Percentiles rank a stretch among this genome's conserved stretches.
Conservation (phyloP, 2,888 invertebrate genomes). For the Dynastes hyllus region DNA sequence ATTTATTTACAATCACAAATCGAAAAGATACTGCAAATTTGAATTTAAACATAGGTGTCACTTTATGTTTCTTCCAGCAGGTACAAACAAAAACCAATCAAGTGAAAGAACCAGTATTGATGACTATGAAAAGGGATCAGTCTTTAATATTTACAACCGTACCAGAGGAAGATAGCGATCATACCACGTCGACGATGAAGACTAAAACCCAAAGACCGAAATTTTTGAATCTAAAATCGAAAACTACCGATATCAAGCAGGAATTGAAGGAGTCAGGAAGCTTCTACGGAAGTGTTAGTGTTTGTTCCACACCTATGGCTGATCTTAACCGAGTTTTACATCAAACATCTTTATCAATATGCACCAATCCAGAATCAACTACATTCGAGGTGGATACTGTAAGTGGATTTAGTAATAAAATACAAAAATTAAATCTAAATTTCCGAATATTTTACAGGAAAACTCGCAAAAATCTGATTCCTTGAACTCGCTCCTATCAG, state of each 20-base stretch:
- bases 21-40: too few species aligned
- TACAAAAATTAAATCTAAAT: too few species aligned
- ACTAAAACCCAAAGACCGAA: slow-evolving; percentile 66
- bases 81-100: slow-evolving; percentile 45
- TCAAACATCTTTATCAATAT: slow-evolving; percentile 83
- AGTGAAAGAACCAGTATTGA: slow-evolving; percentile 72
- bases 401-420: background rate
- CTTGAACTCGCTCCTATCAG: slow-evolving; percentile 44
- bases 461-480: slow-evolving; percentile 42
- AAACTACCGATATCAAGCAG: slow-evolving; percentile 63
- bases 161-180: slow-evolving; percentile 80
- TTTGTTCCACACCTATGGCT: slow-evolving; percentile 86
- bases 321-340: slow-evolving; percentile 81
- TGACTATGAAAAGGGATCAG: slow-evolving; percentile 84
- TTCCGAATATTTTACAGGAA: background rate
- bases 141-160: slow-evolving; percentile 88
- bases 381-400: slow-evolving; percentile 34
- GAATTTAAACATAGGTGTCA: too few species aligned
- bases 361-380: slow-evolving; percentile 75
- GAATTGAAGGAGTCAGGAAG: slow-evolving; percentile 57
- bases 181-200: slow-evolving; percentile 55
- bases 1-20: too few species aligned
- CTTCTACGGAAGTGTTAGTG: slow-evolving; percentile 80
- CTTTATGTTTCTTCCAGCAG: slow-evolving; percentile 17
- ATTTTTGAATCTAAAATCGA: slow-evolving; percentile 67